phyloP scores from a whole-genome alignment of 2,113 vertebrate species.

The Spilogale gracilis region DNA sequence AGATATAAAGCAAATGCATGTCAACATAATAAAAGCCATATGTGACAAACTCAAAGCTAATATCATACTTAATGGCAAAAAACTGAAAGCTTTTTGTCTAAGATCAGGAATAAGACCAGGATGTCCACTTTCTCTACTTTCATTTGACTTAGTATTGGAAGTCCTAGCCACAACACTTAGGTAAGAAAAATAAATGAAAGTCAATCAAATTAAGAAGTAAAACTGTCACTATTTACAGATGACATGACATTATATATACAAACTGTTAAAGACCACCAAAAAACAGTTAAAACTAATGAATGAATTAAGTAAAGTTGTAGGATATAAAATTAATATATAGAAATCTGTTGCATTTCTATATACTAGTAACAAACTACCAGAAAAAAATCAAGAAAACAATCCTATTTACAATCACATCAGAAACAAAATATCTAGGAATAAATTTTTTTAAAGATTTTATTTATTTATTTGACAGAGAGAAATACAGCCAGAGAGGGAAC shows the following conservation, averaged over 20 bases:
- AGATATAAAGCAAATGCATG: not conserved
- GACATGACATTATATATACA: not conserved
- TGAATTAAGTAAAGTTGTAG: not conserved
- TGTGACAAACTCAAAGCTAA: not conserved
- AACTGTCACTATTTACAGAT: not conserved
- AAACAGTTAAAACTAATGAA: not conserved
- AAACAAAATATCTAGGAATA: not conserved
- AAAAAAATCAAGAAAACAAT: not conserved
- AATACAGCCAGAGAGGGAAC: too few relatives aligned
- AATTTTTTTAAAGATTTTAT: not conserved
- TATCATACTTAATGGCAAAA: not conserved
- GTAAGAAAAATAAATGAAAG: not conserved
- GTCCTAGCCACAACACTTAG: not conserved
- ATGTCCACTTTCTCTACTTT: not conserved
- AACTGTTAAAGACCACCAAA: not conserved
- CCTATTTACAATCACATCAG: not conserved
- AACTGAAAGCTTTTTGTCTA: not conserved
- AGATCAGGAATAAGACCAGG: not conserved
- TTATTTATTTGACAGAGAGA: too few relatives aligned
- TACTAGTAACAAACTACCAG: not conserved
- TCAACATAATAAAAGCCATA: not conserved
- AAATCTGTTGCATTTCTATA: not conserved
- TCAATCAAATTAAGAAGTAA: not conserved
- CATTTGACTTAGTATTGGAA: not conserved
- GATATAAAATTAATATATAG: not conserved